Base-by-base conservation (phyloP, 2,888 invertebrate genomes). In the Halocaridina rubra region DNA sequence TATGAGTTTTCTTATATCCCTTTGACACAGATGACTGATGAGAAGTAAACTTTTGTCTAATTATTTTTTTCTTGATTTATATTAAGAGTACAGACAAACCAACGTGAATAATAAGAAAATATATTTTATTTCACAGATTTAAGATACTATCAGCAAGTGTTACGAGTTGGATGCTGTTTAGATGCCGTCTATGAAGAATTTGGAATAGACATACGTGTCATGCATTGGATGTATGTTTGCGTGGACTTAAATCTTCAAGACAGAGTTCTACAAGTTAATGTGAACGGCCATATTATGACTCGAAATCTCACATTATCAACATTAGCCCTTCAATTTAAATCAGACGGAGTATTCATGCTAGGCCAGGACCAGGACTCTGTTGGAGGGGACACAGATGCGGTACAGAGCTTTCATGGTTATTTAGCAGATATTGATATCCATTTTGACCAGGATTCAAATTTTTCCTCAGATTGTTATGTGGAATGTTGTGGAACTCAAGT, bases 331-430 rank as follows among this genome's bases (percentile, higher is more conserved):
- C 10, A 29, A 8, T 39, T 82, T 22, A 33, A 0, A 10, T 64
- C 32, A 0, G 78, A 78, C 5, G 84, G 84, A 2, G 16, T 74
- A 10, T 64, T 84, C 46, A 71, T 84, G 71, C 46, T 78, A 8
- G 84, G 84, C 0, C 84, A 84, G n/a, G 84, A 84, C 16, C 84
- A 84, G 29, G 84, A 84, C 78, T 13, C 19, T 8, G 27, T 72
- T 0, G 84, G 78, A 8, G 84, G 72, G 13, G 61, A 53, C 5
- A 64, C 61, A 24, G 78, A 84, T 2, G 59, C 59, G 16, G 30
- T n/a, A 3, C 84, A 84, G 30, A 84, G 78, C 29, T 19, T 84
- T 5, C 72, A 71, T 16, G 84, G 84, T 5, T 74, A 71, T 24
- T 10, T 84, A n/a, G 72, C 72, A 5, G 84, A 84, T 64, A n/a